Evolutionary conservation across 2,888 invertebrate genomes (phyloP).

Genomic region (Neoaliturus tenellus): DNA sequence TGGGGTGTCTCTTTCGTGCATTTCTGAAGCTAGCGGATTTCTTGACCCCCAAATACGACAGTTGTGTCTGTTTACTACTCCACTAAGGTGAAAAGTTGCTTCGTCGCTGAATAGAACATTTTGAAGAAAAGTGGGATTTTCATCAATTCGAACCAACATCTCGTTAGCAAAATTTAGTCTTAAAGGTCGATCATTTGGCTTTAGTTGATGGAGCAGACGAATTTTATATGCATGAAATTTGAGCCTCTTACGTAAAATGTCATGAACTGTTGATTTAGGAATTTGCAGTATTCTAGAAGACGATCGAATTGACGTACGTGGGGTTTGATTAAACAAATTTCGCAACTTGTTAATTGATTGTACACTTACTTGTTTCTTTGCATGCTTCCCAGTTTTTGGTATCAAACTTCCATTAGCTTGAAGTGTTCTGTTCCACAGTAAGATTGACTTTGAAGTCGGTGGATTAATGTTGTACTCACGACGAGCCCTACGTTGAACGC

Average conservation of each 20-base stretch:
- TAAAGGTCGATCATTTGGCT: not conserved
- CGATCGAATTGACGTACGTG: slow-evolving; percentile 16
- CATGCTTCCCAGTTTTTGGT: slow-evolving; percentile 6
- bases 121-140: slow-evolving; percentile 23
- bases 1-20: slow-evolving; percentile 24
- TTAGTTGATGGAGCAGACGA: not conserved
- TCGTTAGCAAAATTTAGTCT: not conserved
- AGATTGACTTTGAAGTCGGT: slow-evolving; percentile 26
- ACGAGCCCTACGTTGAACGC: slow-evolving; percentile 1
- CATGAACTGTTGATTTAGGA: not conserved
- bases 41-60: not conserved
- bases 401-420: slow-evolving; percentile 28
- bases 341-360: not conserved
- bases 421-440: slow-evolving; percentile 25
- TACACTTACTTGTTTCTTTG: slow-evolving; percentile 20
- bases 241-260: not conserved
- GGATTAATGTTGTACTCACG: slow-evolving; percentile 2
- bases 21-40: not conserved
- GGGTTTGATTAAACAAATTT: not conserved
- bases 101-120: slow-evolving; percentile 20
- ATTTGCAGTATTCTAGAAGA: not conserved
- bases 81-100: slow-evolving; percentile 11
- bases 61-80: slow-evolving; percentile 15
- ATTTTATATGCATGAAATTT: not conserved
- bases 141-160: not conserved